Conservation (phyloP, 2,888 invertebrate genomes). For the Synergus gifuensis region DNA sequence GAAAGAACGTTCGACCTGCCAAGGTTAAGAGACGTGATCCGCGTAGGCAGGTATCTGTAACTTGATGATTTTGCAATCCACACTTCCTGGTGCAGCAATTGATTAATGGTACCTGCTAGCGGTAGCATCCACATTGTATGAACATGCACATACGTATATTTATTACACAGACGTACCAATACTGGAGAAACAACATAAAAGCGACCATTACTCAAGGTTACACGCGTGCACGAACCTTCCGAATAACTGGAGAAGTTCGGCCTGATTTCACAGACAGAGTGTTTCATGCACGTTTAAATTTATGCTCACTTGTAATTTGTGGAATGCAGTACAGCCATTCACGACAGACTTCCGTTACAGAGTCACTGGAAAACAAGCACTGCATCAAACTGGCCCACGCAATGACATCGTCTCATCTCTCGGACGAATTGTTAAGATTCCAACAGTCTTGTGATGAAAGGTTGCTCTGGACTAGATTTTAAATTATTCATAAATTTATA, state of each 20-base stretch:
- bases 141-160: background rate
- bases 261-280: constrained; percentile 19
- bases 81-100: constrained; percentile 69
- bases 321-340: constrained; percentile 32
- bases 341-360: constrained; percentile 40
- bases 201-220: constrained; percentile 35
- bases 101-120: constrained; percentile 66
- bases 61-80: constrained; percentile 68
- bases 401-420: constrained; percentile 3
- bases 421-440: background rate
- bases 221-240: constrained; percentile 6
- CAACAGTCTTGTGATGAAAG: background rate
- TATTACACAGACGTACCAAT: background rate
- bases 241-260: constrained; percentile 9
- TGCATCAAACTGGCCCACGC: constrained; percentile 36
- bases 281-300: constrained; percentile 33
- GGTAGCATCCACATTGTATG: constrained; percentile 40
- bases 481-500: background rate
- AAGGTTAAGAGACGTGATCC: constrained; percentile 66
- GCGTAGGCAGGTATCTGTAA: constrained; percentile 60
- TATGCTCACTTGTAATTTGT: constrained; percentile 42
- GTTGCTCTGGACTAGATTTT: background rate
- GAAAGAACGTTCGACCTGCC: constrained; percentile 62
- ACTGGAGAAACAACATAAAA: constrained; percentile 8
- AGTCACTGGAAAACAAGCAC: constrained; percentile 20